Evolutionary conservation across 2,797 vertebrate genomes (phyloP), one percentile per base, ranked within the genome.

Genomic region (Manis pentadactyla): DNA sequence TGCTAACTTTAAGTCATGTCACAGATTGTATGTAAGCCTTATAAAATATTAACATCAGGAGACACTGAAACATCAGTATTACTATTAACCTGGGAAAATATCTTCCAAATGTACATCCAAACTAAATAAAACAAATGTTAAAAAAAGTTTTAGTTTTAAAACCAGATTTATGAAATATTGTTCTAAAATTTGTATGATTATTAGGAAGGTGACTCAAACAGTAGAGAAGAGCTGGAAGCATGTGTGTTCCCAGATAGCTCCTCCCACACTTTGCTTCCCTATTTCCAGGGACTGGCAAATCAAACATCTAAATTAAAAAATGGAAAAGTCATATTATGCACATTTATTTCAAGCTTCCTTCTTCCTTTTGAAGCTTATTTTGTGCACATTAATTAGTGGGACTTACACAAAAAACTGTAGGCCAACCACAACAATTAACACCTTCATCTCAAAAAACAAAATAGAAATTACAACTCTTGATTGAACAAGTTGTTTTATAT

Each of bases 1-100:
- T 27, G 34, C 31, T 31, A 90, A 94, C 87, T 96, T 95, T 91
- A 90, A 97, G 73, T 94, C 81, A 82, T 90, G 79, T 95, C 68
- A 93, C 25, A 90, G 69, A 81, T 69, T 57, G 9, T 39, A 79
- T 71, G n/a, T 64, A 85, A 88, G 39, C 29, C 63, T 66, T 90
- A 93, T 82, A 81, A 95, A 96, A 93, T 94, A 92, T 83, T 96
- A 88, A 96, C 21, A 73, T 39, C 0, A 1, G 66, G 29, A 27
- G 63, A 74, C 71, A 39, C 2, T 86, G 61, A 92, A 96, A 66
- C 37, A 81, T 85, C 37, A 68, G 21, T n/a, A 53, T 21, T 90
- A 49, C 73, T 66, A 25, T 59, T 68, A 85, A 79, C n/a, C 8
- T 53, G 51, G 15, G 49, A 79, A 75, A 94, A 79, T 3, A 68